A percentile compares a stretch with the other conserved stretches of the same genome.
Conservation (phyloP, 2,888 invertebrate species). For the Tholera decimalis region DNA sequence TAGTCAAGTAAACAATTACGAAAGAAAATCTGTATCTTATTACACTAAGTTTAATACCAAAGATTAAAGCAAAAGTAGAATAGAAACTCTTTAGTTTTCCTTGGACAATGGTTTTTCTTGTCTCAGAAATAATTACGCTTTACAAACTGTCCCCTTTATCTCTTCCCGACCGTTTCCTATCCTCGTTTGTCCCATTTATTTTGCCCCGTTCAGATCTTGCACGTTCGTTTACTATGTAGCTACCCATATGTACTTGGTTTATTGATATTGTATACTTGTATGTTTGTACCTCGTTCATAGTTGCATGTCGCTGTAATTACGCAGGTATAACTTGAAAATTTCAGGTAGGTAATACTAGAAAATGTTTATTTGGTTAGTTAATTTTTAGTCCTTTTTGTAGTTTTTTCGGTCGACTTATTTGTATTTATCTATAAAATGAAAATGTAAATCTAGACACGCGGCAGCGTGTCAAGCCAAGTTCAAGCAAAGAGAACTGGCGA, state of each 20-base stretch:
- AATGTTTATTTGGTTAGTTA: conserved; percentile 24
- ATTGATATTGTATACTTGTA: conserved; percentile 26
- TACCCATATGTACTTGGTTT: conserved; percentile 26
- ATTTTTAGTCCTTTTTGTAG: conserved; percentile 17
- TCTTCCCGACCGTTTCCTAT: conserved; percentile 77
- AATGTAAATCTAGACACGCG: too few relatives aligned
- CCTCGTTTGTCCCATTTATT: conserved; percentile 80
- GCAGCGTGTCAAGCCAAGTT: too few relatives aligned
- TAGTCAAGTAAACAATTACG: too few relatives aligned
- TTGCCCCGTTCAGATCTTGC: conserved; percentile 63
- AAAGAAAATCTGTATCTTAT: conserved; percentile 1
- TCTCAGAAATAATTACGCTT: conserved; percentile 82
- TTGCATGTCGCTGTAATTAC: conserved; percentile 45
- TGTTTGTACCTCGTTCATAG: conserved; percentile 36
- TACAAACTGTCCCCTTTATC: conserved; percentile 83
- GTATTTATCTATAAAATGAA: not conserved
- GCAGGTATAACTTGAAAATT: conserved; percentile 1
- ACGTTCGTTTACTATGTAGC: conserved; percentile 53
- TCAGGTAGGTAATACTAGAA: conserved; percentile 11
- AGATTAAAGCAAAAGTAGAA: conserved; percentile 57
- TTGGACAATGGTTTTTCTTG: conserved; percentile 59
- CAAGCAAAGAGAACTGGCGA: too few relatives aligned
- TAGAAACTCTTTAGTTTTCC: conserved; percentile 57
- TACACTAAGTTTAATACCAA: conserved; percentile 24
- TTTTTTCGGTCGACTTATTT: not conserved